These are phyloP conservation scores for Patella pellucida DNA, from an alignment of 2,888 invertebrate species.

Conservation along the genomic window DNA sequence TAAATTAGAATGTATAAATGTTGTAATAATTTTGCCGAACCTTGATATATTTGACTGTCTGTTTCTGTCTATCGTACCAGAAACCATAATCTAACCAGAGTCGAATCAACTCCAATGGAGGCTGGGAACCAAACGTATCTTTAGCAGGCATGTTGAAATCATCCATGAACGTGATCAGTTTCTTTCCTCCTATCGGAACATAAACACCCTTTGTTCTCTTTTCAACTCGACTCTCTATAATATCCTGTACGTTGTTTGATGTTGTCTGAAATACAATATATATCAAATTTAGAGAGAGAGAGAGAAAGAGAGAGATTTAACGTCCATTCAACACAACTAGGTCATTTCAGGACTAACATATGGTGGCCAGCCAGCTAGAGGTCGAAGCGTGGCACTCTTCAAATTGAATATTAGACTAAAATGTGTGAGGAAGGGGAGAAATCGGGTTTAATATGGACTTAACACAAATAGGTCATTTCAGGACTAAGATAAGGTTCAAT, in stretches of 20 bases:
- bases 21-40: conserved; percentile 66
- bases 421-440: too few species aligned
- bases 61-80: conserved; percentile 88
- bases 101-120: conserved; percentile 86
- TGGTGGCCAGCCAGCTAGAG: too few species aligned
- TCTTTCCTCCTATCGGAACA: conserved; percentile 84
- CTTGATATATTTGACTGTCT: conserved; percentile 82
- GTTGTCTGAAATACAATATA: conserved; percentile 76
- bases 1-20: conserved; percentile 10
- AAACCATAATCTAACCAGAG: conserved; percentile 91
- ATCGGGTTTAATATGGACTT: too few species aligned
- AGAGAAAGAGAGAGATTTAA: too few species aligned
- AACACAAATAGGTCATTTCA: too few species aligned
- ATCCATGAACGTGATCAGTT: conserved; percentile 88
- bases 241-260: conserved; percentile 86
- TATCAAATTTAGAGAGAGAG: too few species aligned
- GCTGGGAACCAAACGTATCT: conserved; percentile 89
- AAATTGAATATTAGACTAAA: too few species aligned
- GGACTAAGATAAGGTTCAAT: too few species aligned
- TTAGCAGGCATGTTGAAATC: conserved; percentile 94
- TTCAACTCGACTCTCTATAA: conserved; percentile 87
- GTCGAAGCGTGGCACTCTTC: too few species aligned
- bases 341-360: too few species aligned
- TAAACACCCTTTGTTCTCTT: conserved; percentile 89
- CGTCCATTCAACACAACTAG: too few species aligned